These are phyloP conservation scores for Aldrovandia affinis DNA, from an alignment of 2,797 vertebrate species.

Conservation along the genomic window DNA sequence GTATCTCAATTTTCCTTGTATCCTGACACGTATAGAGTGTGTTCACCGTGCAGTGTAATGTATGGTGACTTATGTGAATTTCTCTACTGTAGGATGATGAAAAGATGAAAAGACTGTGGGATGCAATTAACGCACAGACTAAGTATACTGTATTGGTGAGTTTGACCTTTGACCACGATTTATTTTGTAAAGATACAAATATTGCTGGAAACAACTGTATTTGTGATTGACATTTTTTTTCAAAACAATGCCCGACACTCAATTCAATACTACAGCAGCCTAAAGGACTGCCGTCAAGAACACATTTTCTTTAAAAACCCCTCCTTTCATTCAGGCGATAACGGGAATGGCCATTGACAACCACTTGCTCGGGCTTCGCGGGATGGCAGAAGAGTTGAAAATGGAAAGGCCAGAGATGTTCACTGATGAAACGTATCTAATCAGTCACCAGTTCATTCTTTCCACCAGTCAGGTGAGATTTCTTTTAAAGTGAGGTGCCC, in stretches of 20 bases:
- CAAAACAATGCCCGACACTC: too few species aligned
- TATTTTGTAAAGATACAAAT: neutral
- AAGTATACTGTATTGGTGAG: slow-evolving; percentile 89
- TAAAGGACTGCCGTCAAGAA: neutral
- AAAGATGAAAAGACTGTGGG: slow-evolving; percentile 80
- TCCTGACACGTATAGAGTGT: too few species aligned
- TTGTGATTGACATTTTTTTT: neutral
- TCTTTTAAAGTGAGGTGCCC: neutral
- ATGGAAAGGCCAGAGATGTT: slow-evolving; percentile 90
- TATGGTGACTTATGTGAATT: neutral
- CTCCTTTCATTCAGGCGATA: slow-evolving; percentile 76
- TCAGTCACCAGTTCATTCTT: slow-evolving; percentile 89
- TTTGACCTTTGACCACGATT: neutral
- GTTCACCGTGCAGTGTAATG: neutral
- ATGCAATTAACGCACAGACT: slow-evolving; percentile 86
- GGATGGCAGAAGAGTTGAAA: slow-evolving; percentile 78
- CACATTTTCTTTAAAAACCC: neutral
- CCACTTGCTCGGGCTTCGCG: slow-evolving; percentile 90
- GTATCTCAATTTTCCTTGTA: too few species aligned
- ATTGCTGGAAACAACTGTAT: neutral
- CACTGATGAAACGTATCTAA: slow-evolving; percentile 84
- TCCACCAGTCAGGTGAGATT: slow-evolving; percentile 93
- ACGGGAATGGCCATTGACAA: slow-evolving; percentile 96
- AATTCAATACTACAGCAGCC: neutral
- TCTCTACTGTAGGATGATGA: slow-evolving; percentile 76